These are phyloP conservation scores for Champsocephalus esox DNA, from an alignment of 2,797 vertebrate genomes.

Conservation along the genomic window DNA sequence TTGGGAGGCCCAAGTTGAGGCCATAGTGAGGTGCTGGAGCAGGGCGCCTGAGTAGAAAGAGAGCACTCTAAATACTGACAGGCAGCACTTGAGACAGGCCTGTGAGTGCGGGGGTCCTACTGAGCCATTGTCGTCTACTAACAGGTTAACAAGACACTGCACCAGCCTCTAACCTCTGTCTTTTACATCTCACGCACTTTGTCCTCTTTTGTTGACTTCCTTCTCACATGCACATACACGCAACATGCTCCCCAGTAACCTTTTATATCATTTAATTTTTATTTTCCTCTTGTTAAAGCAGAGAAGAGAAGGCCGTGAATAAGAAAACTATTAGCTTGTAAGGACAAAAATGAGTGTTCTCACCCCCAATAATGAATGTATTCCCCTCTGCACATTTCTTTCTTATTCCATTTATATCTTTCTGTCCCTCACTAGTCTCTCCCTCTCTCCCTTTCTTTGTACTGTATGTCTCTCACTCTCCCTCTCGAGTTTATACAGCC, in stretches of 20 bases:
- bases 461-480: conserved; percentile 21
- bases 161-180: conserved; percentile 59
- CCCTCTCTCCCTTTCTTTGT: conserved; percentile 11
- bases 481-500: conserved; percentile 57
- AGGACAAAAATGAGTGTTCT: conserved; percentile 38
- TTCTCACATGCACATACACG: conserved; percentile 3
- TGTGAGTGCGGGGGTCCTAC: conserved; percentile 73
- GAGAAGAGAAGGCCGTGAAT: conserved; percentile 25
- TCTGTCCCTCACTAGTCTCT: conserved; percentile 12
- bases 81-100: conserved; percentile 76
- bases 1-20: conserved; percentile 62
- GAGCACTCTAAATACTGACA: conserved; percentile 74
- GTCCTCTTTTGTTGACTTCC: conserved; percentile 38
- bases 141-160: conserved; percentile 78
- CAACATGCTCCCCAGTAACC: conserved; percentile 22
- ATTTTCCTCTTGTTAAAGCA: conserved; percentile 5
- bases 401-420: conserved; percentile 56
- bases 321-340: conserved; percentile 54
- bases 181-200: conserved; percentile 39
- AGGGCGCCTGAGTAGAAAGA: conserved; percentile 69
- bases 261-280: conserved; percentile 51
- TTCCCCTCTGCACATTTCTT: conserved; percentile 40
- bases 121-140: conserved; percentile 71
- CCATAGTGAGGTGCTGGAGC: conserved; percentile 70
- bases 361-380: conserved; percentile 63